A percentile compares a stretch with the other conserved stretches of the same genome.
Evolutionary conservation across 2,888 invertebrate species (phyloP).

Genomic region (Eupithecia exiguata): DNA sequence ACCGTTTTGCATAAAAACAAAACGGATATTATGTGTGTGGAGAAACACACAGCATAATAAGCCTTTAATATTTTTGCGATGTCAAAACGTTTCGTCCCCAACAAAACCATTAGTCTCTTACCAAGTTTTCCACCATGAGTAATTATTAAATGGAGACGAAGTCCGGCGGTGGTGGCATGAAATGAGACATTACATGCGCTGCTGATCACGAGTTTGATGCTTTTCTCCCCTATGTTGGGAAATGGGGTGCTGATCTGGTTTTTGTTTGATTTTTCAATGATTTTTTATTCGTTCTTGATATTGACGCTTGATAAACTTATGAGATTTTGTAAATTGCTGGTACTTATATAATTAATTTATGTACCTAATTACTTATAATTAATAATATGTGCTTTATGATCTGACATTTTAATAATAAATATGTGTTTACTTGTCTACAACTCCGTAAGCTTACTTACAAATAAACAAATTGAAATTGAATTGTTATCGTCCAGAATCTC

Average conservation of each 20-base stretch:
- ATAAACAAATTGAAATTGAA: too few relatives aligned
- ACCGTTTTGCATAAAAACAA: too few relatives aligned
- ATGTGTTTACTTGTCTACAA: too few relatives aligned
- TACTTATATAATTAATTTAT: too few relatives aligned
- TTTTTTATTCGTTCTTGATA: not conserved
- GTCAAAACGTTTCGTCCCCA: constrained; percentile 11
- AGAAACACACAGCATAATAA: too few relatives aligned
- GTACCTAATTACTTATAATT: too few relatives aligned
- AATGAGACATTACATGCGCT: constrained; percentile 75
- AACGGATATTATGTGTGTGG: too few relatives aligned
- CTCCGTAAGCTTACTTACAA: too few relatives aligned
- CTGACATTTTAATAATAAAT: too few relatives aligned
- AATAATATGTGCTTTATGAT: too few relatives aligned
- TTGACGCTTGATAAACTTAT: not conserved
- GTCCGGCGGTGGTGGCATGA: constrained; percentile 70
- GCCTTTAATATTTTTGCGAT: not conserved
- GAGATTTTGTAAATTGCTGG: too few relatives aligned
- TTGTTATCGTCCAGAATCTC: too few relatives aligned
- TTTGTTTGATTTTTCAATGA: constrained; percentile 30
- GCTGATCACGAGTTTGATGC: constrained; percentile 59
- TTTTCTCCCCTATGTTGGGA: constrained; percentile 31
- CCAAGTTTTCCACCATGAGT: constrained; percentile 44
- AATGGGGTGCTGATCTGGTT: constrained; percentile 28
- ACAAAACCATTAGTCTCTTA: constrained; percentile 33
- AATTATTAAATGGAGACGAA: constrained; percentile 78